A percentile compares a stretch with the other conserved stretches of the same genome.
phyloP scores from a whole-genome alignment of 2,888 invertebrate species.

The Schizaphis graminum region DNA sequence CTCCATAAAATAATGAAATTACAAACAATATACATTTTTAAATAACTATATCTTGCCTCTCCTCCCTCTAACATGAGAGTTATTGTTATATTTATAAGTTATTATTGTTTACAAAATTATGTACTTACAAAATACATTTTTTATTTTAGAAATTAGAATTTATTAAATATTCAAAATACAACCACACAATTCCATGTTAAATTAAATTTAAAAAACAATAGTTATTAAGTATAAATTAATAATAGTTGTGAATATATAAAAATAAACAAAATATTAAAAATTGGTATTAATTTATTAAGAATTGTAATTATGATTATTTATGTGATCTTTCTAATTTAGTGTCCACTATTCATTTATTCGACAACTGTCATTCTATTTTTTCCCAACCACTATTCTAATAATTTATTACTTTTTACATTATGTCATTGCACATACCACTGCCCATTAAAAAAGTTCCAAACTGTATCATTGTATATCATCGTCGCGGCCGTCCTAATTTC shows the following conservation, averaged over 20 bases:
- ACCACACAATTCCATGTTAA: neutral
- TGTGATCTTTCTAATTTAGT: neutral
- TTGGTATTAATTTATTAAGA: neutral
- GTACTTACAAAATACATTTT: neutral
- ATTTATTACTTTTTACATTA: constrained; percentile 19
- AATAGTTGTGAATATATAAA: neutral
- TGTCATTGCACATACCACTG: neutral
- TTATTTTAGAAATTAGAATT: neutral
- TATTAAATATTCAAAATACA: neutral
- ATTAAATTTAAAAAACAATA: neutral
- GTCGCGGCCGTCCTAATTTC: constrained; percentile 20
- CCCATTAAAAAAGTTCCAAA: constrained; percentile 13
- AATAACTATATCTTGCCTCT: neutral
- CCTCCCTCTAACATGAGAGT: neutral
- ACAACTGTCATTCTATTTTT: constrained; percentile 3
- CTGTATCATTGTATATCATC: constrained; percentile 22
- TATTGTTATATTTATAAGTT: neutral
- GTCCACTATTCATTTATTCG: neutral
- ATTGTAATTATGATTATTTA: neutral
- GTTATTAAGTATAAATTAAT: neutral
- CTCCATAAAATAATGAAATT: neutral
- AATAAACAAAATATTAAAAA: neutral
- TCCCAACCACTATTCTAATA: constrained; percentile 25
- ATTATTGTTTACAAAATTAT: neutral
- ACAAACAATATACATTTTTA: no score